Evolutionary conservation across 1,140 invertebrate species (phyloP).

Genomic region (Mylabris phalerata): DNA sequence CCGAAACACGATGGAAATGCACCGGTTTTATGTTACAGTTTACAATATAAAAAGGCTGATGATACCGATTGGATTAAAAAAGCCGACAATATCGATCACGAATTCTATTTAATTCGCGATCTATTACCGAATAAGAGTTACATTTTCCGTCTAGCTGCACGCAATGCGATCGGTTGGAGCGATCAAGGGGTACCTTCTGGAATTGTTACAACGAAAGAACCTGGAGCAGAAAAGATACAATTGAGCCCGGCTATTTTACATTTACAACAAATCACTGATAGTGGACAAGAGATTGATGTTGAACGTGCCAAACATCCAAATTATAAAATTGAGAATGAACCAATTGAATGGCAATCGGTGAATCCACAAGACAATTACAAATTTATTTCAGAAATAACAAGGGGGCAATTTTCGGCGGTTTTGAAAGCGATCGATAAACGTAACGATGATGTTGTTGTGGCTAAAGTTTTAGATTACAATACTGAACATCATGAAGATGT

Average conservation of each 20-base stretch:
- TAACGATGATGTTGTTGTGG: constrained; percentile 63
- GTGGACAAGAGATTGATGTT: constrained; percentile 61
- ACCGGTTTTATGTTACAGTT: constrained; percentile 72
- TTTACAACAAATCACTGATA: constrained; percentile 75
- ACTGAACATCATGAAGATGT: constrained; percentile 57
- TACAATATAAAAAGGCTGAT: constrained; percentile 73
- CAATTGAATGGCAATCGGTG: constrained; percentile 62
- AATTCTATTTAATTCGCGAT: constrained; percentile 79
- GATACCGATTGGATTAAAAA: constrained; percentile 80
- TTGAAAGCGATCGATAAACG: constrained; percentile 73
- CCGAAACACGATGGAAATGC: constrained; percentile 76
- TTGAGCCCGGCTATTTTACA: constrained; percentile 74
- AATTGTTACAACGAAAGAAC: constrained; percentile 58
- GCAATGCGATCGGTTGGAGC: constrained; percentile 92
- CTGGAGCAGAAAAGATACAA: constrained; percentile 57
- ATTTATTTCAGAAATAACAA: constrained; percentile 75
- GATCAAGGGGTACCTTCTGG: constrained; percentile 69
- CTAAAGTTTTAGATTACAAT: constrained; percentile 68
- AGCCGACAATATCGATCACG: constrained; percentile 85
- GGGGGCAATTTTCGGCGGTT: constrained; percentile 79
- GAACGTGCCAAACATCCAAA: constrained; percentile 60
- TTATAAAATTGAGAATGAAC: constrained; percentile 66
- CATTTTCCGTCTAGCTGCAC: constrained; percentile 80
- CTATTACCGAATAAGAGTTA: constrained; percentile 74
- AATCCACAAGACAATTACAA: constrained; percentile 66